Base-by-base conservation (phyloP, 2,888 invertebrate species). In the Idaea aversata region DNA sequence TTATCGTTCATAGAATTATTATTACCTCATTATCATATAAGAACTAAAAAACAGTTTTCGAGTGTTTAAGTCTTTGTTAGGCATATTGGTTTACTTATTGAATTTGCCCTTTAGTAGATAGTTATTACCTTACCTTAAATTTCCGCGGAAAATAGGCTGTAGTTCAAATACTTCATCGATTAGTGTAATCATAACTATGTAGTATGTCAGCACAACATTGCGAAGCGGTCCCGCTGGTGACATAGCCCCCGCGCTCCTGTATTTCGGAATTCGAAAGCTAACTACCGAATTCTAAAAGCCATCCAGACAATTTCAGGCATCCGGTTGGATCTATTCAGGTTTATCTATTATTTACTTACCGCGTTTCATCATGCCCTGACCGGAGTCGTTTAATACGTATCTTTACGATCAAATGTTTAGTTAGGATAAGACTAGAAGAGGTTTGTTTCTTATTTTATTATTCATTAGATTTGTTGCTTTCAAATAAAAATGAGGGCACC, bases 211-310 rank as follows among this genome's bases (percentile, higher is more conserved):
- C 47, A 47, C 47, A 13, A 47, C 47, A 47, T 47, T 47, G 47
- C 47, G 47, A 47, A 47, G 10, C 47, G 47, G 4, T 47, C 34
- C 62, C 71, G 67, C 74, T 73, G 68, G 67, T 68, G 72, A 67
- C 64, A 61, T 66, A 65, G 61, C 69, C 71, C 47, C 67, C 68
- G 63, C 70, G 10, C 34, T 16, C 61, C 66, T 36, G 69, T 62
- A 68, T 59, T 67, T 67, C 70, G 77, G 80, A 77, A 81, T 80
- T 73, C 64, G 75, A 71, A 67, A 77, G 72, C 74, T 77, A 77
- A 77, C 78, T 79, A 76, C 75, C 72, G 64, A 77, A 77, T 79
- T 74, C 74, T 73, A 70, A 75, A 74, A 77, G 77, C 72, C 64
- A 79, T 77, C 64, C 72, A 66, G 64, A 71, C 72, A 70, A 75